A percentile compares a stretch with the other conserved stretches of the same genome.
phyloP scores from a whole-genome alignment of 2,888 invertebrate genomes.

The Thera britannica region DNA sequence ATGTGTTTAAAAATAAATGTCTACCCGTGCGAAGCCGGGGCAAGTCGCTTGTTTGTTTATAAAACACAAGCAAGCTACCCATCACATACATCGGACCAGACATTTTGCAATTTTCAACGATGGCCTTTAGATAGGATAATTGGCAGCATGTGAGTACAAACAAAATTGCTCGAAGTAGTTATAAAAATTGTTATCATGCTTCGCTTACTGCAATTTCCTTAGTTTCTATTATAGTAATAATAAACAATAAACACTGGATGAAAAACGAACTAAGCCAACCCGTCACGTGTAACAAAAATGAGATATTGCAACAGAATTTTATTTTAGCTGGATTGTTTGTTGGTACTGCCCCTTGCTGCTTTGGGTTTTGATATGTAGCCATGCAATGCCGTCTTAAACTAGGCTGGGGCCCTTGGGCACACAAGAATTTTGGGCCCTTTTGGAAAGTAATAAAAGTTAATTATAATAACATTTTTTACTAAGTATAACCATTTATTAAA shows the following conservation, averaged over 20 bases:
- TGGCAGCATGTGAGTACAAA: slow-evolving; percentile 31
- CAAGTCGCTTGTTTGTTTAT: too few relatives aligned
- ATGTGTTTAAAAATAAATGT: too few relatives aligned
- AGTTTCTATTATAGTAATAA: slow-evolving; percentile 9
- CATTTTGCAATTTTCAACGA: slow-evolving; percentile 28
- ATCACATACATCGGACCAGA: not conserved
- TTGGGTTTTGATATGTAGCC: not conserved
- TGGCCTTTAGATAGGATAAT: slow-evolving; percentile 38
- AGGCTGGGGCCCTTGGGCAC: too few relatives aligned
- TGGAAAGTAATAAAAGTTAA: too few relatives aligned
- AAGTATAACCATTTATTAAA: too few relatives aligned
- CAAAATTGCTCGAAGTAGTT: slow-evolving; percentile 7
- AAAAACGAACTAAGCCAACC: not conserved
- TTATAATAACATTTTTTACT: too few relatives aligned
- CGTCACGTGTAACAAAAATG: not conserved
- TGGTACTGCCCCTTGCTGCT: not conserved
- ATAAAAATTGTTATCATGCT: slow-evolving; percentile 31
- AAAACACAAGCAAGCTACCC: too few relatives aligned
- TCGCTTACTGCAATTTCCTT: slow-evolving; percentile 33
- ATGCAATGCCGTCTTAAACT: too few relatives aligned
- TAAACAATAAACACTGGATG: slow-evolving; percentile 28
- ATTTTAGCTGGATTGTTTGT: not conserved
- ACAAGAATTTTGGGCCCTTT: too few relatives aligned
- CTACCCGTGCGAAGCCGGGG: too few relatives aligned
- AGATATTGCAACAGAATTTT: not conserved